Conservation (phyloP, 1,140 invertebrate genomes). For the Drosophila fuyamai region DNA sequence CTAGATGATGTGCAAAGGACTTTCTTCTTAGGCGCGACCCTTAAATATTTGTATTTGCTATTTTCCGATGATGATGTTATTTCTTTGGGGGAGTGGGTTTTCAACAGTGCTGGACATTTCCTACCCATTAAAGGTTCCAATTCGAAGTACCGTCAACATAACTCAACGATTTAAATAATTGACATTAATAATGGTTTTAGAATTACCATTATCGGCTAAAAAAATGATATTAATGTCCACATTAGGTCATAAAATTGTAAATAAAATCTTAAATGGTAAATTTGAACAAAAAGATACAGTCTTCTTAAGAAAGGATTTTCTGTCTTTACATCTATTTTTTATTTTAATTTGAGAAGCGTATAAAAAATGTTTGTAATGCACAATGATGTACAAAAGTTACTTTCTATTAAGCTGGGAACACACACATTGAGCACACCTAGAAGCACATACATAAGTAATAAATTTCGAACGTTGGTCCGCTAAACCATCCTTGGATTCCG, state of each 20-base stretch:
- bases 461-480: slow-evolving; percentile 20
- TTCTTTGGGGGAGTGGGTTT: slow-evolving; percentile 97
- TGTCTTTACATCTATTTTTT: no score
- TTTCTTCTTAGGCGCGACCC: slow-evolving; percentile 98
- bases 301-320: no score
- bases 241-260: no score
- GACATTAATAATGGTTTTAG: no score
- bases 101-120: slow-evolving; percentile 99
- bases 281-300: no score
- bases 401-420: slow-evolving; percentile 28
- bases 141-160: slow-evolving; percentile 12
- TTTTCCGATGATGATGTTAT: slow-evolving; percentile 97
- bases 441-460: slow-evolving; percentile 32
- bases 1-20: slow-evolving; percentile 99
- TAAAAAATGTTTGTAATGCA: slow-evolving; percentile 15
- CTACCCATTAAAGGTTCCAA: slow-evolving; percentile 94
- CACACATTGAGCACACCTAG: slow-evolving; percentile 42
- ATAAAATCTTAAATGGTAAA: no score
- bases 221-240: no score
- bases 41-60: slow-evolving; percentile 93
- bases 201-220: no score
- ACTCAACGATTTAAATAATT: not conserved
- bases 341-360: not conserved
- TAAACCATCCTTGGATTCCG: not conserved
- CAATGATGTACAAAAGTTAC: slow-evolving; percentile 43